Percentiles rank a stretch among this genome's conserved stretches.
These are phyloP conservation scores for Centropus bengalensis DNA, from an alignment of 2,113 vertebrate genomes.

Conservation along the genomic window DNA sequence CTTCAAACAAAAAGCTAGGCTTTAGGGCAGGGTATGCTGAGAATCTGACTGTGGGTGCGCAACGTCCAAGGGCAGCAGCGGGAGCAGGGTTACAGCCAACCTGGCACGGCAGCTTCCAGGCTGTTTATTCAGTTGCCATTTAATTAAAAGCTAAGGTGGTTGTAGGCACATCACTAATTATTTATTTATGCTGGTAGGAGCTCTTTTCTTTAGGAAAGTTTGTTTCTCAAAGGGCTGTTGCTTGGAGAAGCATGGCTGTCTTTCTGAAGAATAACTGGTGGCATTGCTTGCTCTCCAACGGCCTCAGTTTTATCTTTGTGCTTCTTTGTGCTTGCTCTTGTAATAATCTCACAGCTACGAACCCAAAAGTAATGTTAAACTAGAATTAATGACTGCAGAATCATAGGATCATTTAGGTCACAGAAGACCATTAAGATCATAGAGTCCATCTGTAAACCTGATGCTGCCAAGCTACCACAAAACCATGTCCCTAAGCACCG, in stretches of 20 bases:
- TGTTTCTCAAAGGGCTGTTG: neutral
- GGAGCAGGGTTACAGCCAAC: neutral
- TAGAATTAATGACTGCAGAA: neutral
- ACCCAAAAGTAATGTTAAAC: neutral
- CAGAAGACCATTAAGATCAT: neutral
- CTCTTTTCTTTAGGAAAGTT: neutral
- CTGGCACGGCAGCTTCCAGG: neutral
- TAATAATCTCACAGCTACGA: neutral
- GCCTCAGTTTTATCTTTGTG: neutral
- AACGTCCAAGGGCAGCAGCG: constrained; percentile 34
- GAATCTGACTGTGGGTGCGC: constrained; percentile 49
- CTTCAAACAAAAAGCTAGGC: constrained; percentile 3
- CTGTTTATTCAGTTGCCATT: constrained; percentile 58
- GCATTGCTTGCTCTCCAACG: neutral
- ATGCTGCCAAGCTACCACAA: neutral
- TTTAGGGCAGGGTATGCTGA: neutral
- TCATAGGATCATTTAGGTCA: neutral
- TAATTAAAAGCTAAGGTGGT: constrained; percentile 39
- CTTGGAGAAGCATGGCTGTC: neutral
- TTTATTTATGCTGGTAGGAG: neutral
- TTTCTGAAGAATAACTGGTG: neutral
- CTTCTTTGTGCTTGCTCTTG: neutral
- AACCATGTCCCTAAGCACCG: neutral
- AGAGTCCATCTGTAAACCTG: accelerated
- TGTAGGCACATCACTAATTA: neutral